These are phyloP conservation scores for Parauchenoglanis ngamensis DNA, from an alignment of 2,797 vertebrate genomes.

Conservation along the genomic window DNA sequence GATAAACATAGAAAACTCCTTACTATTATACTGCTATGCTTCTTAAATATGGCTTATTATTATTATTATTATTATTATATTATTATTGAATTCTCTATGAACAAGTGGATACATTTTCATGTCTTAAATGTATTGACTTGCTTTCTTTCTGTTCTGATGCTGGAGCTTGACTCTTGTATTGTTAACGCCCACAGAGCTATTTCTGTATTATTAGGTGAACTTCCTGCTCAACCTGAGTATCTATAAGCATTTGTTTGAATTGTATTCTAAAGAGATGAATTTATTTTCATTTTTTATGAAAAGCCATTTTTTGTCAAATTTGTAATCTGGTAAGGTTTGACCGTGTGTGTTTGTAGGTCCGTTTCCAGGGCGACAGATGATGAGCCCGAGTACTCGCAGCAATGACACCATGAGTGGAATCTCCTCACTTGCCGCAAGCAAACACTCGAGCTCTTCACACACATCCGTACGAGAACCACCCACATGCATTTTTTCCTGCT, in stretches of 20 bases:
- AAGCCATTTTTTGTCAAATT: background rate
- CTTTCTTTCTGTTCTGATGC: background rate
- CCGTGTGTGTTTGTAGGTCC: slow-evolving; percentile 65
- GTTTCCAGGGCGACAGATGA: slow-evolving; percentile 81
- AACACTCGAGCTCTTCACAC: slow-evolving; percentile 94
- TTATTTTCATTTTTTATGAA: background rate
- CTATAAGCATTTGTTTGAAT: background rate
- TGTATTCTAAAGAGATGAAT: too few species aligned
- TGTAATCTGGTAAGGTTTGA: background rate
- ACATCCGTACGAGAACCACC: slow-evolving; percentile 79
- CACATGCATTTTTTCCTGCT: slow-evolving; percentile 33
- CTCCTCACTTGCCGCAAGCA: slow-evolving; percentile 93
- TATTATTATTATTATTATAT: background rate
- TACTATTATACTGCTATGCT: background rate
- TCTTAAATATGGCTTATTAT: background rate
- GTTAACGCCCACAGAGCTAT: too few species aligned
- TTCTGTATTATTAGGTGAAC: background rate
- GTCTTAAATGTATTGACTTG: background rate
- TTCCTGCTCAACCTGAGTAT: background rate
- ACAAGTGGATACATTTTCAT: background rate
- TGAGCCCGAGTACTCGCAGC: slow-evolving; percentile 92
- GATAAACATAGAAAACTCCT: background rate
- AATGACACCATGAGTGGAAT: slow-evolving; percentile 95
- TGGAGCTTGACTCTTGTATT: background rate
- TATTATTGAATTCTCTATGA: background rate